Evolutionary conservation across 2,113 vertebrate genomes (phyloP), one percentile per base, ranked within the genome.

Genomic region (Amia ocellicauda): DNA sequence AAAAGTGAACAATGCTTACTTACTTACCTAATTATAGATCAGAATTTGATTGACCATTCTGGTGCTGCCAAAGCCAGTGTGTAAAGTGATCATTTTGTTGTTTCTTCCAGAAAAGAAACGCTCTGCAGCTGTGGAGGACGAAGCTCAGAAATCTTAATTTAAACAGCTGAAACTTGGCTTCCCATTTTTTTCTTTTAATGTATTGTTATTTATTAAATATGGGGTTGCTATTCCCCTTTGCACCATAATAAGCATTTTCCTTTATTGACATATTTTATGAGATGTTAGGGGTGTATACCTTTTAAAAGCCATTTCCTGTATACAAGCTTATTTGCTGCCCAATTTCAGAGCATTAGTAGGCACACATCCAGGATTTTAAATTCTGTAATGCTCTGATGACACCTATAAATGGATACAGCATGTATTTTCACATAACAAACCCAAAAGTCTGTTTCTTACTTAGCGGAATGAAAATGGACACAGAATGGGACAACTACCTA

Each of bases 181-280:
- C 57, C 66, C 47, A 45, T 36, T 40, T 71, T 67, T 67, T 64
- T 72, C 26, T 45, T 56, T 22, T 60, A 57, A 66, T 72, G 64
- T 74, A 75, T 64, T 57, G 58, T 73, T 76, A 79, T 79, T 79
- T 79, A 79, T 79, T 79, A 74, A 79, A 79, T 54, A 67, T 56
- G 58, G 57, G 59, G 58, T 47, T 45, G 58, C 69, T 52, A 69
- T 62, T 76, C 58, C 72, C 60, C 69, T 72, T 74, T 70, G 50
- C 63, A 49, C 52, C 64, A 60, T 36, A 49, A 28, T 65, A 41
- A 10, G 20, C 55, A 11, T 47, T 59, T 58, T 58, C 8, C 19
- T 41, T 69, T 60, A 45, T 29, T 20, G 31, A 9, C 45, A 22
- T 5, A 27, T 41, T 9, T 3, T 11, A 2, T 17, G 22, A 27